These are phyloP conservation scores for Rhagoletis pomonella DNA, from an alignment of 1,140 invertebrate genomes.

Conservation along the genomic window DNA sequence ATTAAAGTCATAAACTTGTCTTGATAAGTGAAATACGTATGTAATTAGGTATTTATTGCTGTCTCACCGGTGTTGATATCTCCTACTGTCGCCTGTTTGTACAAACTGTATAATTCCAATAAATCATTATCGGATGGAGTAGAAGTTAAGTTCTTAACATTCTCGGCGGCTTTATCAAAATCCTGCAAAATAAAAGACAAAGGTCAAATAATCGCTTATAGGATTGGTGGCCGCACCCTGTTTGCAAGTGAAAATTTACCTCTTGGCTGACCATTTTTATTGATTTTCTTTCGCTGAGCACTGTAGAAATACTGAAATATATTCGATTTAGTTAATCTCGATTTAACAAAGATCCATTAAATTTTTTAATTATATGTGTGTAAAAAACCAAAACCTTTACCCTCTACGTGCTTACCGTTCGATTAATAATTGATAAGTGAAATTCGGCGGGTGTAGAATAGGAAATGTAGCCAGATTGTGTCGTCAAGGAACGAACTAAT, in stretches of 20 bases:
- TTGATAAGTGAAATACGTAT: neutral
- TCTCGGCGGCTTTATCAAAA: conserved; percentile 88
- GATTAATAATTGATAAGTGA: conserved; percentile 45
- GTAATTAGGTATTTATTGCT: neutral
- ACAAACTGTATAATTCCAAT: conserved; percentile 90
- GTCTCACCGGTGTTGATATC: conserved; percentile 85
- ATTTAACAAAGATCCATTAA: neutral
- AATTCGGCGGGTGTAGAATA: conserved; percentile 12
- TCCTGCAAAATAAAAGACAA: conserved; percentile 75
- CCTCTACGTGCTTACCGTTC: neutral
- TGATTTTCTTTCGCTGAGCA: neutral
- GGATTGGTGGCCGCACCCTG: neutral
- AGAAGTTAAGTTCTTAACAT: conserved; percentile 86
- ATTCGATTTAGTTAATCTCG: neutral
- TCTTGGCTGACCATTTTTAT: conserved; percentile 56
- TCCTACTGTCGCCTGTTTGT: conserved; percentile 90
- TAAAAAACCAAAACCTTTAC: neutral
- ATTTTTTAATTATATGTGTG: neutral
- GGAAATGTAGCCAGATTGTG: neutral
- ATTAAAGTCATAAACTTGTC: neutral
- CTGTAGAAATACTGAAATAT: neutral
- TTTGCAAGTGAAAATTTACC: conserved; percentile 38
- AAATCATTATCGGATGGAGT: conserved; percentile 89
- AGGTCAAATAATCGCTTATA: neutral
- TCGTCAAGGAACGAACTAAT: too few relatives aligned